Conservation (phyloP, 2,113 vertebrate genomes). For the Brienomyrus longianalis region DNA sequence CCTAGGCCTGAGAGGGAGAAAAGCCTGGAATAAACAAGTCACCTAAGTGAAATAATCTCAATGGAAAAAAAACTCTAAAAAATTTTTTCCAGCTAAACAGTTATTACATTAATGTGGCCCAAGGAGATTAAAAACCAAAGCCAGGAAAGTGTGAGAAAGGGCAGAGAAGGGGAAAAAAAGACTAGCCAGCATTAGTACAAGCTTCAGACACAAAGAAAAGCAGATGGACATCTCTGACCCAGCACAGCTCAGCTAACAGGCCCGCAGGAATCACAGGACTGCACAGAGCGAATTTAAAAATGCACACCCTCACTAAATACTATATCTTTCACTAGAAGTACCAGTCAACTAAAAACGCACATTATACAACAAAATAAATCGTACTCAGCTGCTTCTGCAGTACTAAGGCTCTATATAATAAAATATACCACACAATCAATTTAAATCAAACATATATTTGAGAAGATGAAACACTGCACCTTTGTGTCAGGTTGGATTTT, state of each 20-base stretch:
- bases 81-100: background rate
- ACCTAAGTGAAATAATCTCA: background rate
- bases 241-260: background rate
- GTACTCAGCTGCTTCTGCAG: background rate
- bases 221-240: conserved; percentile 13
- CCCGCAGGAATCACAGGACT: background rate
- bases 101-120: background rate
- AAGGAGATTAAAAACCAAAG: conserved; percentile 9
- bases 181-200: background rate
- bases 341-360: background rate
- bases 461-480: background rate
- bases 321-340: background rate
- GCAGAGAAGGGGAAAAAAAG: background rate
- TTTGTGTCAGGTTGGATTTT: background rate
- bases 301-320: background rate
- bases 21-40: background rate
- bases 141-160: background rate
- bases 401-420: background rate
- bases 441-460: background rate
- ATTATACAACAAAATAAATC: background rate
- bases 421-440: background rate
- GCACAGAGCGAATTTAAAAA: background rate
- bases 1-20: conserved; percentile 51
- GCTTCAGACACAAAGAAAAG: conserved; percentile 22
- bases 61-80: background rate